Evolutionary conservation across 35 echinoderm and acorn worm species (phyloP).

Genomic region (Heliocidaris erythrogramma): DNA sequence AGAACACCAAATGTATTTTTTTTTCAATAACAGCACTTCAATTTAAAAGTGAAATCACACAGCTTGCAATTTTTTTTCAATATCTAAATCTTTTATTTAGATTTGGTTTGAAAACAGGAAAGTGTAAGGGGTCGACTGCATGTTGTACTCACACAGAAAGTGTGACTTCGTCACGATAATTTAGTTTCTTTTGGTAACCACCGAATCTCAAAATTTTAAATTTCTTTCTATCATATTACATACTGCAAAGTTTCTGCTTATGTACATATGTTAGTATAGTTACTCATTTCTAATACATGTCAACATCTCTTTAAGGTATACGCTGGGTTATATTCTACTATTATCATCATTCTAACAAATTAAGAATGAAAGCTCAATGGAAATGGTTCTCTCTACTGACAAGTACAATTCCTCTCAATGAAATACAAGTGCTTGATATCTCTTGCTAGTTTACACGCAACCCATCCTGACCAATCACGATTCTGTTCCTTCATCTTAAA

Average conservation of each 20-base stretch:
- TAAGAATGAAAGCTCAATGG: neutral
- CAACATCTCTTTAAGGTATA: neutral
- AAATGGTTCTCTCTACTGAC: neutral
- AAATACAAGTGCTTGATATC: neutral
- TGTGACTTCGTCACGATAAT: neutral
- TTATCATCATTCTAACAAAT: neutral
- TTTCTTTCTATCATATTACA: neutral
- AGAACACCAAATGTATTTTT: neutral
- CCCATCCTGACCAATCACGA: neutral
- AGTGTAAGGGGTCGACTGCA: neutral
- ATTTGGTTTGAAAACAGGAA: neutral
- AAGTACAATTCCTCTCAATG: neutral
- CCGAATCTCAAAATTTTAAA: neutral
- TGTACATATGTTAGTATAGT: neutral
- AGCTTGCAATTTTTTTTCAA: neutral
- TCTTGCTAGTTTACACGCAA: conserved; percentile 10
- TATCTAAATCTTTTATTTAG: neutral
- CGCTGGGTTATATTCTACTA: neutral
- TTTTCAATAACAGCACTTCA: neutral
- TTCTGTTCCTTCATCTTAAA: neutral
- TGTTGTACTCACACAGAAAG: neutral
- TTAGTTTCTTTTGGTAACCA: neutral
- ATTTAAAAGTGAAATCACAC: neutral
- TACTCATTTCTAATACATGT: neutral
- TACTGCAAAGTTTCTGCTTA: neutral